Evolutionary conservation across 35 echinoderm and acorn worm genomes (phyloP).

Genomic region (Chiridota heheva): DNA sequence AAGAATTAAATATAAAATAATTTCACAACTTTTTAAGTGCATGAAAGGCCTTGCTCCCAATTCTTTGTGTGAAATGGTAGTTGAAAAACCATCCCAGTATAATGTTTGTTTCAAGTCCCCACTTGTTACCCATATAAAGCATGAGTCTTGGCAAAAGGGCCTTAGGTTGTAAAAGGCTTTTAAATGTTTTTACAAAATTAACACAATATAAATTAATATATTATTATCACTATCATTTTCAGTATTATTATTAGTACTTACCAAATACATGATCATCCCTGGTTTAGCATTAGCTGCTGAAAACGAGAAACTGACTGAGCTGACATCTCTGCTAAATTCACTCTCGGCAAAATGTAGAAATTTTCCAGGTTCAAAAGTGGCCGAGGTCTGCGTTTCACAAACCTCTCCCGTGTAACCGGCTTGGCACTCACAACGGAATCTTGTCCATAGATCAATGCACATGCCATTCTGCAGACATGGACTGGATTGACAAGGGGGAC

Average conservation of each 20-base stretch:
- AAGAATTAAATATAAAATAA: too few relatives aligned
- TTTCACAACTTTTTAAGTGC: too few relatives aligned
- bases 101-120: too few relatives aligned
- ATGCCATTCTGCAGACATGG: constrained; percentile 71
- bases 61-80: too few relatives aligned
- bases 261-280: constrained; percentile 91
- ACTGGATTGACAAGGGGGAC: constrained; percentile 50
- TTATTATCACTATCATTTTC: background rate
- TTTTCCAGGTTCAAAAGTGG: constrained; percentile 60
- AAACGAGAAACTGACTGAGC: constrained; percentile 62
- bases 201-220: too few relatives aligned
- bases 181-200: too few relatives aligned
- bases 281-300: constrained; percentile 53
- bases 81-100: too few relatives aligned
- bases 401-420: constrained; percentile 61
- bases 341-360: constrained; percentile 76
- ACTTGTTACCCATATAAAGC: too few relatives aligned
- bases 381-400: constrained; percentile 84
- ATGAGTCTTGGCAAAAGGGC: background rate
- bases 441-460: constrained; percentile 76
- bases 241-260: constrained; percentile 47
- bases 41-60: too few relatives aligned
- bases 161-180: too few relatives aligned
- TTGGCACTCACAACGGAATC: constrained; percentile 70
- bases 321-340: background rate